Percentiles rank a stretch among this genome's conserved stretches.
Evolutionary conservation across 37 sponge, comb jelly and placozoan genomes (phyloP).

Genomic region (Haliclona indistincta): DNA sequence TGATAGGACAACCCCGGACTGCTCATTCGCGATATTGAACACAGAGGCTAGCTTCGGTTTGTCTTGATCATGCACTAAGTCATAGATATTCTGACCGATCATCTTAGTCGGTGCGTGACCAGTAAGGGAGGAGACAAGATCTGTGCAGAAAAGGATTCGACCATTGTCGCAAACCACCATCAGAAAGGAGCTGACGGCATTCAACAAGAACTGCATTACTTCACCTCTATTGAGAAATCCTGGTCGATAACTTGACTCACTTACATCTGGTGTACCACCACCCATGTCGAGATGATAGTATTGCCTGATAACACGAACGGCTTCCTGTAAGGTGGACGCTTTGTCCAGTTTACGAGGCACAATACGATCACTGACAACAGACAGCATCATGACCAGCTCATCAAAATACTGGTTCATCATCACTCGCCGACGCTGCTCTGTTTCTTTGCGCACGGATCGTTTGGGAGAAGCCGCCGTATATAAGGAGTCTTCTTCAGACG

Average conservation of each 20-base stretch:
- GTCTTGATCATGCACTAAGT: slow-evolving; percentile 42
- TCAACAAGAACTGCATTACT: slow-evolving; percentile 25
- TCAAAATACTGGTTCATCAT: slow-evolving; percentile 70
- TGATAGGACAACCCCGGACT: not conserved
- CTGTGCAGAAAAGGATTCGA: slow-evolving; percentile 53
- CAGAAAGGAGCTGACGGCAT: slow-evolving; percentile 44
- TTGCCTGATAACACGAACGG: slow-evolving; percentile 28
- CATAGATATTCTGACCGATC: slow-evolving; percentile 50
- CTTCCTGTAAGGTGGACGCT: slow-evolving; percentile 41
- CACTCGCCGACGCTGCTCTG: slow-evolving; percentile 57
- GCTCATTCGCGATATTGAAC: not conserved
- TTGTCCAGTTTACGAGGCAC: slow-evolving; percentile 68
- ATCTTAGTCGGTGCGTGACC: slow-evolving; percentile 44
- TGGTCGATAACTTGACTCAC: not conserved
- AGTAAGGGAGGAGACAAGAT: slow-evolving; percentile 39
- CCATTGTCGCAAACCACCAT: slow-evolving; percentile 57
- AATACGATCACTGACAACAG: slow-evolving; percentile 40
- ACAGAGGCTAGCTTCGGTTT: not conserved
- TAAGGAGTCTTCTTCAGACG: not conserved
- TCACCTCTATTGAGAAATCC: slow-evolving; percentile 8
- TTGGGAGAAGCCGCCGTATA: slow-evolving; percentile 7
- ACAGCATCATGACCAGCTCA: slow-evolving; percentile 50
- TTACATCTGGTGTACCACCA: not conserved
- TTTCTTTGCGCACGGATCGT: slow-evolving; percentile 46
- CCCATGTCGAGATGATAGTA: slow-evolving; percentile 33